A percentile compares a stretch with the other conserved stretches of the same genome.
Evolutionary conservation across 2,888 invertebrate genomes (phyloP).

Genomic region (Lycophotia porphyrea): DNA sequence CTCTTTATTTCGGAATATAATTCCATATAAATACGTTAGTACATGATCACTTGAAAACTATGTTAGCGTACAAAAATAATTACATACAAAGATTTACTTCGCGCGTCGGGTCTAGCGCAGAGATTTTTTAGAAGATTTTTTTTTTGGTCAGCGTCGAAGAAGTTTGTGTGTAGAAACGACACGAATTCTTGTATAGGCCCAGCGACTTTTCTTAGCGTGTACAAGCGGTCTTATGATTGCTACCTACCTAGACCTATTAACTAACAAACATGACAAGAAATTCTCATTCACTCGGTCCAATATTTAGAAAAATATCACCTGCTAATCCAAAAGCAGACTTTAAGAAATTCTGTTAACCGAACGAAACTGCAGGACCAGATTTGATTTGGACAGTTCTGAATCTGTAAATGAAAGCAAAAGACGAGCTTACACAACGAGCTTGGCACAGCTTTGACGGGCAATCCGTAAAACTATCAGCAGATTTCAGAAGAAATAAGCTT

Average conservation of each 20-base stretch:
- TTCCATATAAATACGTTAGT: too few relatives aligned
- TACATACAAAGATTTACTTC: too few relatives aligned
- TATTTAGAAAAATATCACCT: neutral
- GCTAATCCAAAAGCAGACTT: neutral
- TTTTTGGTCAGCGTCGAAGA: too few relatives aligned
- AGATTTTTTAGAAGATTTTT: too few relatives aligned
- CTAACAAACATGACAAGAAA: neutral
- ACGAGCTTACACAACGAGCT: constrained; percentile 17
- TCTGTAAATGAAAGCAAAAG: constrained; percentile 19
- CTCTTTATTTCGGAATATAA: too few relatives aligned
- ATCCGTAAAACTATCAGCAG: constrained; percentile 41
- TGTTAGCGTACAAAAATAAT: too few relatives aligned
- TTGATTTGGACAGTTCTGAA: constrained; percentile 28
- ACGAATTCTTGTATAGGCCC: too few relatives aligned
- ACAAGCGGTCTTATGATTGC: too few relatives aligned
- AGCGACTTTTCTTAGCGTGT: too few relatives aligned
- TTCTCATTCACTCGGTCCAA: neutral
- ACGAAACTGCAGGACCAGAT: constrained; percentile 15
- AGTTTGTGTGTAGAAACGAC: too few relatives aligned
- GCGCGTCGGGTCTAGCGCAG: too few relatives aligned
- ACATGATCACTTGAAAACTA: too few relatives aligned
- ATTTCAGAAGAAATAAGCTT: constrained; percentile 40
- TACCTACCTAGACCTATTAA: neutral
- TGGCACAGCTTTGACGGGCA: constrained; percentile 17
- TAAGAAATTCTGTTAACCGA: neutral